phyloP scores from a whole-genome alignment of 2,888 invertebrate species.

The Drosophila subsilvestris region DNA sequence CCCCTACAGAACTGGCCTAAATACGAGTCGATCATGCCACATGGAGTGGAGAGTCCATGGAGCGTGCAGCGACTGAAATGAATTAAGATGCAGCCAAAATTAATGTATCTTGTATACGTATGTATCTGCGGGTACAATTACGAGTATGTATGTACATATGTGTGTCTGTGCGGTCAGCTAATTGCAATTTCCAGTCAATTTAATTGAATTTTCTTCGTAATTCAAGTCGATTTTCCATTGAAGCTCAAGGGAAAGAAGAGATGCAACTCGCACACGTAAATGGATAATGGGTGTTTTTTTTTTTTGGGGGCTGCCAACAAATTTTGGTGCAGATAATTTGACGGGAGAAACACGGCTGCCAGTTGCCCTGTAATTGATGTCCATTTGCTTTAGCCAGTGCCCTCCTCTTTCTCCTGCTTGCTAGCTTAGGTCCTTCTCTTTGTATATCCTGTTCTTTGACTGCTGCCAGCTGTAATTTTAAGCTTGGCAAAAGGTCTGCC shows the following conservation, averaged over 20 bases:
- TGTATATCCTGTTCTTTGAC: neutral
- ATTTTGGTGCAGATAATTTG: slow-evolving; percentile 63
- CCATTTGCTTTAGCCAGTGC: slow-evolving; percentile 25
- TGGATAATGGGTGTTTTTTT: slow-evolving; percentile 10
- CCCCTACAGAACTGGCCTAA: slow-evolving; percentile 23
- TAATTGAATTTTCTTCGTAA: slow-evolving; percentile 41
- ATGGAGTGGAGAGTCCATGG: neutral
- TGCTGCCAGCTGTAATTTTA: slow-evolving; percentile 61
- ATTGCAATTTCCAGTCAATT: slow-evolving; percentile 46
- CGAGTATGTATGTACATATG: no score
- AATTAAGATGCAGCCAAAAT: slow-evolving; percentile 36
- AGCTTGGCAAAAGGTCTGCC: slow-evolving; percentile 44
- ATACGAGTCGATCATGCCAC: slow-evolving; percentile 27
- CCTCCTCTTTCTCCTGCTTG: neutral
- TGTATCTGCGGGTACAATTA: neutral
- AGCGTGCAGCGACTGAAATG: slow-evolving; percentile 43
- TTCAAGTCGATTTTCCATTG: slow-evolving; percentile 23
- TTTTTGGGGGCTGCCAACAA: slow-evolving; percentile 28
- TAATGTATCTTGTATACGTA: slow-evolving; percentile 34
- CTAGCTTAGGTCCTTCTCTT: neutral
- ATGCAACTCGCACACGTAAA: neutral
- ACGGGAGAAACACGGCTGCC: slow-evolving; percentile 39
- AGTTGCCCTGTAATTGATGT: slow-evolving; percentile 36
- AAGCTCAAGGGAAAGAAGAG: neutral
- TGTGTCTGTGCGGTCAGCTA: slow-evolving; percentile 21